Evolutionary conservation across 2,113 vertebrate genomes (phyloP).

Genomic region (Labeo catla): DNA sequence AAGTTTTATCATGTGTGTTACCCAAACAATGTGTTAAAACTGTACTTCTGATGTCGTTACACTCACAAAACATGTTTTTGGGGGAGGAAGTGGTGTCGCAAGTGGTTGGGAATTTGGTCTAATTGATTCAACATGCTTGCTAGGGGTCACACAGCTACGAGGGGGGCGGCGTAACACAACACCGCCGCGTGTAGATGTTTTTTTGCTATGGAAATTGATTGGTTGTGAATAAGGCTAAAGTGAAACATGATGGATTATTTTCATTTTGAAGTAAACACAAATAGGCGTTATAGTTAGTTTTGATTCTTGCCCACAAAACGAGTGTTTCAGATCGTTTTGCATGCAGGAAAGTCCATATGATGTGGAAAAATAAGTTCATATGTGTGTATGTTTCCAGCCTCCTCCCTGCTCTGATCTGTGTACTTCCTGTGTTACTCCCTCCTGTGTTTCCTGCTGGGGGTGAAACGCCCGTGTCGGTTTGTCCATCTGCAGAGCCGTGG

Average conservation of each 20-base stretch:
- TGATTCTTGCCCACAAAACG: not conserved
- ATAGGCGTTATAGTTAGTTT: not conserved
- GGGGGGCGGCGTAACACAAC: constrained; percentile 8
- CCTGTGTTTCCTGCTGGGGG: constrained; percentile 46
- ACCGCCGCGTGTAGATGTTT: not conserved
- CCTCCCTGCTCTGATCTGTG: constrained; percentile 21
- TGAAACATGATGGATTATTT: not conserved
- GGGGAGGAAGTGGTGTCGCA: constrained; percentile 29
- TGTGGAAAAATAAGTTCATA: not conserved
- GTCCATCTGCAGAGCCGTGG: constrained; percentile 24
- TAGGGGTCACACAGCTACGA: constrained; percentile 17
- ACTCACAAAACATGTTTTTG: not conserved
- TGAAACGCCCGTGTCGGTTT: not conserved
- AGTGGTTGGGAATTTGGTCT: constrained; percentile 38
- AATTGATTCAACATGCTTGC: constrained; percentile 55
- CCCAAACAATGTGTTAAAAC: not conserved
- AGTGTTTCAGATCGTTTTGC: not conserved
- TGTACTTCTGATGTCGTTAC: not conserved
- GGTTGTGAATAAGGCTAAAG: constrained; percentile 6
- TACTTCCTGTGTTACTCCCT: constrained; percentile 24
- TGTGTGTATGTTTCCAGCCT: constrained; percentile 24
- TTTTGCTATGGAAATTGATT: constrained; percentile 24
- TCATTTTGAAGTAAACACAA: not conserved
- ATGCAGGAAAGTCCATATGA: not conserved
- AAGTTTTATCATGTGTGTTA: not conserved